Conservation (phyloP, 2,888 invertebrate species). For the Parnassius orleans region DNA sequence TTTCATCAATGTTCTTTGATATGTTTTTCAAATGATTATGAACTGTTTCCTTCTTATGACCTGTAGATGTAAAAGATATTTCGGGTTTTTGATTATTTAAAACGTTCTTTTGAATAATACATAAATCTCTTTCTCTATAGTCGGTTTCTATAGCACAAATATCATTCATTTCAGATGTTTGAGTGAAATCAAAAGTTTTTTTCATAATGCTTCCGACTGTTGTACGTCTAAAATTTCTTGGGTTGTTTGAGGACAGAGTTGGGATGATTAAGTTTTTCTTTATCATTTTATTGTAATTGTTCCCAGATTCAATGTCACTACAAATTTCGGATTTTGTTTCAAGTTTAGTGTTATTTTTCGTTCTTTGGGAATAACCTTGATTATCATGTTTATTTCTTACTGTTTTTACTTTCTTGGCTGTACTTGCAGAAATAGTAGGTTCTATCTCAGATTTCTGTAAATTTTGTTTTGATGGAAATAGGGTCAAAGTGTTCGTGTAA, state of each 20-base stretch:
- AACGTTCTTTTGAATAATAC: neutral
- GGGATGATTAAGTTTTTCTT: slow-evolving; percentile 45
- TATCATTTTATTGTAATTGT: slow-evolving; percentile 41
- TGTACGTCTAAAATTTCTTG: slow-evolving; percentile 58
- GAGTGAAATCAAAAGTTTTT: slow-evolving; percentile 6
- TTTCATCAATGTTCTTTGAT: neutral
- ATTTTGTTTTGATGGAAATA: neutral
- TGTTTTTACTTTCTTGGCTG: neutral
- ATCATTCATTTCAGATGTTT: neutral
- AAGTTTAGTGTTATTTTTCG: no score
- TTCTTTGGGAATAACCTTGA: no score
- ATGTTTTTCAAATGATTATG: neutral
- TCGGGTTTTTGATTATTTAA: neutral
- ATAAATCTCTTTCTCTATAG: neutral
- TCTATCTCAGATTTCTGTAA: neutral
- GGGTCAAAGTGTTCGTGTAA: neutral
- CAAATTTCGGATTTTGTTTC: no score
- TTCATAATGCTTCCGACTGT: slow-evolving; percentile 45
- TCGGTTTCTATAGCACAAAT: neutral
- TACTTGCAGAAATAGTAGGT: neutral
- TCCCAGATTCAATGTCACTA: slow-evolving; percentile 42
- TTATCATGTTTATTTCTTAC: no score
- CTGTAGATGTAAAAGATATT: neutral
- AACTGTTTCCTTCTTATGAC: neutral
- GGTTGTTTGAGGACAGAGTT: slow-evolving; percentile 44